Conservation (phyloP, 2,113 vertebrate genomes). For the Pogona vitticeps region DNA sequence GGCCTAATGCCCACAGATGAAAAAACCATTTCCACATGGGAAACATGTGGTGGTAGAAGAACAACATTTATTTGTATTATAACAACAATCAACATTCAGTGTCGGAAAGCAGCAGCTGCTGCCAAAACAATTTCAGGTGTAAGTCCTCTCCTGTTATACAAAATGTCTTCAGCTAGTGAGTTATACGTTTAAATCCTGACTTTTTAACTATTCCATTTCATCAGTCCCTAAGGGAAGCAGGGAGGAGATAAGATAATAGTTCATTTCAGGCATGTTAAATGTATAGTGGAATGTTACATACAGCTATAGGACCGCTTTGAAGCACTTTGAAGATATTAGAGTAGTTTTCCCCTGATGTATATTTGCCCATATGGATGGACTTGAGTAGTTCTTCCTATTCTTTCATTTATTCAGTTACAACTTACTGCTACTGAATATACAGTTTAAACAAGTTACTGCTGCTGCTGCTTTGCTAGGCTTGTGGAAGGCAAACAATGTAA, state of each 20-base stretch:
- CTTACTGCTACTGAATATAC: conserved; percentile 17
- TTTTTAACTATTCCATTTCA: conserved; percentile 16
- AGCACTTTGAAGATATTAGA: conserved; percentile 35
- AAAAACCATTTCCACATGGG: background rate
- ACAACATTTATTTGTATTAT: background rate
- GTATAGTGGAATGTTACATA: conserved; percentile 20
- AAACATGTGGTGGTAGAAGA: conserved; percentile 43
- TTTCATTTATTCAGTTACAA: conserved; percentile 22
- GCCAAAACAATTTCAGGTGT: background rate
- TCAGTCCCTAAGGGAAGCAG: background rate
- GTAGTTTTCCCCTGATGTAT: conserved; percentile 18
- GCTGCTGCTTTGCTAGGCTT: too few species aligned
- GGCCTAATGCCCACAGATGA: background rate
- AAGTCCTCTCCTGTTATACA: background rate
- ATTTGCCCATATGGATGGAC: background rate
- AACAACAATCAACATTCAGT: background rate
- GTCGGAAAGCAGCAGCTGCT: background rate
- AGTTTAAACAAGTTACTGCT: conserved; percentile 16
- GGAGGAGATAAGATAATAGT: conserved; percentile 2
- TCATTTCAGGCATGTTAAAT: background rate
- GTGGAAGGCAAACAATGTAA: too few species aligned
- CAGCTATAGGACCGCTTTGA: conserved; percentile 37
- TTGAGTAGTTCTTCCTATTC: conserved; percentile 11
- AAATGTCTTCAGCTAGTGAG: background rate
- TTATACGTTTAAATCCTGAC: background rate